These are phyloP conservation scores for Malachius bipustulatus DNA, from an alignment of 2,888 invertebrate species.

Conservation along the genomic window DNA sequence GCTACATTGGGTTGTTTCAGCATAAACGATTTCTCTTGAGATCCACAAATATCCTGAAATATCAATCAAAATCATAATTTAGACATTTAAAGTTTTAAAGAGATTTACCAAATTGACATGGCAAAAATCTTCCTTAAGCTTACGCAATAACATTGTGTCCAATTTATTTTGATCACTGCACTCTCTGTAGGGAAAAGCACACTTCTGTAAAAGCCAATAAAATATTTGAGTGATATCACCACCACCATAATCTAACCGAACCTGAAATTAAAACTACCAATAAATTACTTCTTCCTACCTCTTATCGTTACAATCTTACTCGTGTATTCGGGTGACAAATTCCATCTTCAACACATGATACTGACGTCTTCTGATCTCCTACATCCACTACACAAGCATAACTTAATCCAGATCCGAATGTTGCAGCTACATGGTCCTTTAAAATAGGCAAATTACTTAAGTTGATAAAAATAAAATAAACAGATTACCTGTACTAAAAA, in stretches of 20 bases:
- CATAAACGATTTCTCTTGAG: constrained; percentile 68
- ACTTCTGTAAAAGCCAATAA: constrained; percentile 77
- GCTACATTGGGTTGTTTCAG: constrained; percentile 60
- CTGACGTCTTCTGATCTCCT: constrained; percentile 90
- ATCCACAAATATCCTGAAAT: constrained; percentile 68
- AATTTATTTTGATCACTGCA: constrained; percentile 62
- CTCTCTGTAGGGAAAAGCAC: constrained; percentile 79
- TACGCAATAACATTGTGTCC: constrained; percentile 69
- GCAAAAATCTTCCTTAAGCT: constrained; percentile 80
- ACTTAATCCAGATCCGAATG: constrained; percentile 71
- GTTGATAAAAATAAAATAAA: constrained; percentile 15
- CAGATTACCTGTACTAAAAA: constrained; percentile 61
- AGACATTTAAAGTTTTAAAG: not conserved
- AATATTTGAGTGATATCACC: constrained; percentile 85
- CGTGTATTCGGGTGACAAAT: constrained; percentile 82
- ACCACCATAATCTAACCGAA: constrained; percentile 77
- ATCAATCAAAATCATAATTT: too few species aligned
- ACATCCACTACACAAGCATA: constrained; percentile 92
- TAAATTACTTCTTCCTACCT: constrained; percentile 5
- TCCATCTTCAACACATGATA: constrained; percentile 94
- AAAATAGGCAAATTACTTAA: constrained; percentile 21
- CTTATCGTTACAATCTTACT: constrained; percentile 37
- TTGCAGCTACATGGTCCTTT: constrained; percentile 74
- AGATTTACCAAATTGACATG: constrained; percentile 65
- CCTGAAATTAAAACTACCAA: constrained; percentile 22